These are phyloP conservation scores for Galerucella pusilla DNA, from an alignment of 2,888 invertebrate genomes.

Conservation along the genomic window DNA sequence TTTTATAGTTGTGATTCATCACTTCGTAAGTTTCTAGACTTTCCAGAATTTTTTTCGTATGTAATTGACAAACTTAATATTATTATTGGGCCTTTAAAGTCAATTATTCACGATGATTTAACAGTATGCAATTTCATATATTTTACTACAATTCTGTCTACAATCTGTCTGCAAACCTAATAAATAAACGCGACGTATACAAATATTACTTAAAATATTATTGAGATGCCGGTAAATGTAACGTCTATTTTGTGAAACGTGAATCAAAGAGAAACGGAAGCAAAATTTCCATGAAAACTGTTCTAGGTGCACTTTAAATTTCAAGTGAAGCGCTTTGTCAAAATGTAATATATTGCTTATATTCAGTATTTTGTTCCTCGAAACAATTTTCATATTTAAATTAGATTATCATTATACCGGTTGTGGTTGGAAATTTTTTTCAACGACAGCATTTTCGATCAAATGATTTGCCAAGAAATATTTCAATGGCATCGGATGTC, in stretches of 20 bases:
- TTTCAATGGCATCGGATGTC: too few relatives aligned
- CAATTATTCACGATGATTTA: not conserved
- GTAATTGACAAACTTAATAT: too few relatives aligned
- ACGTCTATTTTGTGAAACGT: not conserved
- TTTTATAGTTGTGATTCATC: too few relatives aligned
- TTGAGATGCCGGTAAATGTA: not conserved
- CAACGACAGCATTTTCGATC: too few relatives aligned
- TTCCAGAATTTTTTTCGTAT: too few relatives aligned
- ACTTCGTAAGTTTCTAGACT: too few relatives aligned
- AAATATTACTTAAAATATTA: not conserved
- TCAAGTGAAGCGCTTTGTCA: not conserved
- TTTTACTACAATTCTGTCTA: not conserved
- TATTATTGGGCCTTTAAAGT: too few relatives aligned
- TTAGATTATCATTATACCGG: too few relatives aligned
- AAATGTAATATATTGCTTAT: not conserved
- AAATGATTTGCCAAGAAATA: too few relatives aligned
- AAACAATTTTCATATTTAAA: too few relatives aligned
- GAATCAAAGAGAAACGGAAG: not conserved
- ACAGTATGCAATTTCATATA: not conserved
- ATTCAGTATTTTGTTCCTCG: not conserved
- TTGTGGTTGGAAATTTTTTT: too few relatives aligned
- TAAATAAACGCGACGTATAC: not conserved
- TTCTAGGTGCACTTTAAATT: not conserved
- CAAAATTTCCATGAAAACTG: not conserved
- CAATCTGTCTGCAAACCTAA: not conserved